These are phyloP conservation scores for Drosophila kurseongensis DNA, from an alignment of 1,140 invertebrate species.

Conservation along the genomic window DNA sequence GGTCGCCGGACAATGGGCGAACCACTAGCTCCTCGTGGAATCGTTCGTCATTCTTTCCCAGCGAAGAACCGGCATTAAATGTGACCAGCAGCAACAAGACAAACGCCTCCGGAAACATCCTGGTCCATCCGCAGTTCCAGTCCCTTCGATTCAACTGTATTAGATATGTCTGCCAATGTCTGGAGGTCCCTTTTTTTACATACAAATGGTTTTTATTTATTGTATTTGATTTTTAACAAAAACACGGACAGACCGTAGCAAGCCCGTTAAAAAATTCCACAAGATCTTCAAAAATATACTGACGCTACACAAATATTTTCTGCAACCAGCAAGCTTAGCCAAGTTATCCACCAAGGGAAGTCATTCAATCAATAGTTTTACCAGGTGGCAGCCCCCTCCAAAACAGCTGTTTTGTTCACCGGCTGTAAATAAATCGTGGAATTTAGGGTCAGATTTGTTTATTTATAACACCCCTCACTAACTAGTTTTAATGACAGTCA, in stretches of 20 bases:
- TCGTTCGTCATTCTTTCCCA: constrained; percentile 85
- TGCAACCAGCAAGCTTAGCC: too few species aligned
- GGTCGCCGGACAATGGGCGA: constrained; percentile 90
- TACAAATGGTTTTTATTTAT: too few species aligned
- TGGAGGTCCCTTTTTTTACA: too few species aligned
- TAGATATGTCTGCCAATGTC: too few species aligned
- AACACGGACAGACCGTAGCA: too few species aligned
- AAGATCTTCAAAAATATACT: too few species aligned
- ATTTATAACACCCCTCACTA: not conserved
- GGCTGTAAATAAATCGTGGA: constrained; percentile 4
- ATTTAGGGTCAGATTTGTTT: not conserved
- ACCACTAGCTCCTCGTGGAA: constrained; percentile 93
- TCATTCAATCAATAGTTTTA: not conserved
- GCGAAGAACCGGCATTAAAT: constrained; percentile 18
- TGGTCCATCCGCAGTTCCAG: not conserved
- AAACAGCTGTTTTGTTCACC: not conserved
- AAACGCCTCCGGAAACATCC: not conserved
- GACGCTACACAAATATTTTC: too few species aligned
- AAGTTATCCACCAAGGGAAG: too few species aligned
- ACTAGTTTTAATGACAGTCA: not conserved
- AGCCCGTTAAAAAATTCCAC: too few species aligned
- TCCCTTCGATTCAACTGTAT: too few species aligned
- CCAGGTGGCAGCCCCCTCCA: not conserved
- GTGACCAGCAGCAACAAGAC: constrained; percentile 14
- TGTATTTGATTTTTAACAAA: too few species aligned